Evolutionary conservation across 2,113 vertebrate genomes (phyloP).

Genomic region (Sceloporus undulatus): DNA sequence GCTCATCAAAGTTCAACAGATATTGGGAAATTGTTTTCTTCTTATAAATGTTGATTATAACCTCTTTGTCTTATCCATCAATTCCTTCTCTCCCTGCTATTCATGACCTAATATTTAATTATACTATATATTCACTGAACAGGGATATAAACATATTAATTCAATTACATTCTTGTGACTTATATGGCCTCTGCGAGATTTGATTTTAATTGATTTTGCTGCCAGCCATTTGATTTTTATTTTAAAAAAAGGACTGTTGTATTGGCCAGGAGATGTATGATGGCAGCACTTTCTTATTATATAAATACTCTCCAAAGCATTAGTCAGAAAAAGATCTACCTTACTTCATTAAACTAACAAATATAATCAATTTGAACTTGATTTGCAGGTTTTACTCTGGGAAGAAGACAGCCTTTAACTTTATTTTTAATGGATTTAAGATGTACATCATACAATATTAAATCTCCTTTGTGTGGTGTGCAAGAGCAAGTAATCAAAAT

Average conservation of each 20-base stretch:
- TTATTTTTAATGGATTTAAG: slow-evolving; percentile 59
- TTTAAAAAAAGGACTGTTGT: slow-evolving; percentile 56
- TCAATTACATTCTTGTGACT: slow-evolving; percentile 51
- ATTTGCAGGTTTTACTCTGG: slow-evolving; percentile 45
- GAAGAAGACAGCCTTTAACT: slow-evolving; percentile 49
- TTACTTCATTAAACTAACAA: slow-evolving; percentile 74
- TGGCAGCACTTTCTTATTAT: slow-evolving; percentile 53
- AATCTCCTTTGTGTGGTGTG: slow-evolving; percentile 12
- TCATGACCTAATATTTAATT: slow-evolving; percentile 51
- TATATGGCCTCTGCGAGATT: slow-evolving; percentile 51
- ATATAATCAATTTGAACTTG: slow-evolving; percentile 69
- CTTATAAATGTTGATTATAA: not conserved
- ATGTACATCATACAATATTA: slow-evolving; percentile 23
- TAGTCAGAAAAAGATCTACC: slow-evolving; percentile 63
- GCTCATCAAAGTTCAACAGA: not conserved
- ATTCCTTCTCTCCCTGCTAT: slow-evolving; percentile 11
- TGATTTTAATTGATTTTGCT: slow-evolving; percentile 70
- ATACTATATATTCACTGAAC: slow-evolving; percentile 32
- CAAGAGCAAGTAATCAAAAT: slow-evolving; percentile 54
- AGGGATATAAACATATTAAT: slow-evolving; percentile 45
- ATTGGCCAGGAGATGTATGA: slow-evolving; percentile 63
- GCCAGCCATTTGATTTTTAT: slow-evolving; percentile 59
- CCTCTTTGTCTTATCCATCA: not conserved
- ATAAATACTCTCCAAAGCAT: slow-evolving; percentile 64
- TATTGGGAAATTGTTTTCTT: slow-evolving; percentile 21